Conservation (phyloP, 2,797 vertebrate genomes). For the Syngnathus acus region DNA sequence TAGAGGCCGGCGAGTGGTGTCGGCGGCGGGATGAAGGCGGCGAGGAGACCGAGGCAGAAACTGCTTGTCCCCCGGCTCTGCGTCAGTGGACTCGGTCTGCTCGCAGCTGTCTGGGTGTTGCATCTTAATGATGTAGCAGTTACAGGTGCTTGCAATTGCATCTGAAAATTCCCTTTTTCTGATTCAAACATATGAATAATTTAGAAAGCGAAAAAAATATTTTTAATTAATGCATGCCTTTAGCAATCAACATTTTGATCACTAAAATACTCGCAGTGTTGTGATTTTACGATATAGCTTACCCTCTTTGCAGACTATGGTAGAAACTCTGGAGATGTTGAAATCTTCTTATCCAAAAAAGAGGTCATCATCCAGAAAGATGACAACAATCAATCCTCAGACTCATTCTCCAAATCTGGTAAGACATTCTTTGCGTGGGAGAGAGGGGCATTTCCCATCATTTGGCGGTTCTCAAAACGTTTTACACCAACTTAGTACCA, state of each 20-base stretch:
- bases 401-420: slow-evolving; percentile 54
- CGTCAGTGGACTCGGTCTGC: slow-evolving; percentile 57
- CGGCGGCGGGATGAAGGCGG: slow-evolving; percentile 60
- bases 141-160: slow-evolving; percentile 55
- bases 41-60: slow-evolving; percentile 60
- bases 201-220: background rate
- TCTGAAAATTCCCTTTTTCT: background rate
- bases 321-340: slow-evolving; percentile 22
- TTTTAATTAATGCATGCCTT: background rate
- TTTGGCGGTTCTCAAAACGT: background rate
- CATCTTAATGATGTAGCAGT: slow-evolving; percentile 27
- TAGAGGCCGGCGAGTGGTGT: slow-evolving; percentile 24
- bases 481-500: background rate
- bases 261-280: background rate
- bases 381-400: slow-evolving; percentile 55
- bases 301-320: slow-evolving; percentile 18
- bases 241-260: background rate
- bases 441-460: background rate
- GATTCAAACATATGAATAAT: background rate
- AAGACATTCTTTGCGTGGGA: slow-evolving; percentile 16
- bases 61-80: slow-evolving; percentile 61
- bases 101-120: slow-evolving; percentile 56
- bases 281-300: background rate
- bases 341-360: slow-evolving; percentile 46
- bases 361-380: slow-evolving; percentile 41